phyloP scores from a whole-genome alignment of 2,888 invertebrate species.

The Torymus aiolomorphi region DNA sequence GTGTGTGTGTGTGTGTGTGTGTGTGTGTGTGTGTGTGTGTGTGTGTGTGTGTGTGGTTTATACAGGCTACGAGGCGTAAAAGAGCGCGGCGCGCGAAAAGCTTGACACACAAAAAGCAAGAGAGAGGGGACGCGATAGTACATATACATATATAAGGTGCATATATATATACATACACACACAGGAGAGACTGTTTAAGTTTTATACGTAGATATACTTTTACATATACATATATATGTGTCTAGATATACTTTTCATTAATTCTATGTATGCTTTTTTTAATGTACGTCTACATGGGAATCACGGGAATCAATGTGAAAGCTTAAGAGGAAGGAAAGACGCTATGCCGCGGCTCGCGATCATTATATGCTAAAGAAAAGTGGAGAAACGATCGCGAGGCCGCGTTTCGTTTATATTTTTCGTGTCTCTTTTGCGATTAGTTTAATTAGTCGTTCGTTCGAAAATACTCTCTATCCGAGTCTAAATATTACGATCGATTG shows the following conservation, averaged over 20 bases:
- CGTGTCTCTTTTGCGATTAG: not conserved
- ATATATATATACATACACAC: constrained; percentile 1
- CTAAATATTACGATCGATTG: constrained; percentile 24
- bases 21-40: not conserved
- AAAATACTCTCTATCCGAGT: constrained; percentile 3
- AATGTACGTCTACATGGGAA: constrained; percentile 11
- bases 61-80: constrained; percentile 6
- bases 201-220: constrained; percentile 16
- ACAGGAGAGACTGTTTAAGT: constrained; percentile 25
- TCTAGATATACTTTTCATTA: not conserved
- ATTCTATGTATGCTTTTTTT: not conserved
- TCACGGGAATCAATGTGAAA: constrained; percentile 20
- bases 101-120: constrained; percentile 38
- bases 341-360: not conserved
- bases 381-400: not conserved
- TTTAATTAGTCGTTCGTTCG: constrained; percentile 24
- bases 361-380: constrained; percentile 5
- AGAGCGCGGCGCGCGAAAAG: constrained; percentile 37
- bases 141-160: not conserved
- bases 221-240: constrained; percentile 11
- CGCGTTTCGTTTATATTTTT: constrained; percentile 6
- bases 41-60: not conserved
- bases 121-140: constrained; percentile 30
- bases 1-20: not conserved
- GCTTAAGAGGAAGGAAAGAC: constrained; percentile 34